Percentiles rank a stretch among this genome's conserved stretches.
These are phyloP conservation scores for Saimiri boliviensis DNA, from an alignment of 2,113 vertebrate genomes.

Conservation along the genomic window DNA sequence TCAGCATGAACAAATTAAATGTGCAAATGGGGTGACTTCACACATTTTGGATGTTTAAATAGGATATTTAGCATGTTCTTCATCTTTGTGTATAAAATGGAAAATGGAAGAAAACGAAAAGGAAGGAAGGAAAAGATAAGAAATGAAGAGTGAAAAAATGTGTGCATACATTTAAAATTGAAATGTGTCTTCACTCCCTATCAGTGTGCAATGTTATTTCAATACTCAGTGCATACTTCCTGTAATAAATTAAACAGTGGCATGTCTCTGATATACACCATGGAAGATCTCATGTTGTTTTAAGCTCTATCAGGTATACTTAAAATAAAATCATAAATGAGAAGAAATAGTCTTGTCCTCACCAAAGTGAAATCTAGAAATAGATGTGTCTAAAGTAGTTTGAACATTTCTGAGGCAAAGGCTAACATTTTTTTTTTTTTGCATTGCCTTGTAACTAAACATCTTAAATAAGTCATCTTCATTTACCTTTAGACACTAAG, in stretches of 20 bases:
- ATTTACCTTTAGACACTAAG: background rate
- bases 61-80: background rate
- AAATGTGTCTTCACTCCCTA: background rate
- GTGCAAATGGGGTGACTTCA: background rate
- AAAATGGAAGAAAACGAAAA: background rate
- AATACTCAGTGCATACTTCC: background rate
- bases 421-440: background rate
- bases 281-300: background rate
- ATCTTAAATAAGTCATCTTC: background rate
- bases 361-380: conserved; percentile 25
- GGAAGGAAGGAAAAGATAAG: background rate
- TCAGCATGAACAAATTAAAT: conserved; percentile 38
- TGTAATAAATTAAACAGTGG: background rate
- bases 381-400: background rate
- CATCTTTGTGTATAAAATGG: background rate
- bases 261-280: background rate
- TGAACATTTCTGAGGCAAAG: background rate
- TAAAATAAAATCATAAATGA: background rate
- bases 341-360: background rate
- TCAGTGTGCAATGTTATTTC: background rate
- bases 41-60: background rate
- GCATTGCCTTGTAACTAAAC: background rate
- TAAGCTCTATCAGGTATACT: background rate
- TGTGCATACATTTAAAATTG: background rate
- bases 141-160: background rate